Base-by-base conservation (phyloP, 2,888 invertebrate genomes). In the Ametastegia equiseti region DNA sequence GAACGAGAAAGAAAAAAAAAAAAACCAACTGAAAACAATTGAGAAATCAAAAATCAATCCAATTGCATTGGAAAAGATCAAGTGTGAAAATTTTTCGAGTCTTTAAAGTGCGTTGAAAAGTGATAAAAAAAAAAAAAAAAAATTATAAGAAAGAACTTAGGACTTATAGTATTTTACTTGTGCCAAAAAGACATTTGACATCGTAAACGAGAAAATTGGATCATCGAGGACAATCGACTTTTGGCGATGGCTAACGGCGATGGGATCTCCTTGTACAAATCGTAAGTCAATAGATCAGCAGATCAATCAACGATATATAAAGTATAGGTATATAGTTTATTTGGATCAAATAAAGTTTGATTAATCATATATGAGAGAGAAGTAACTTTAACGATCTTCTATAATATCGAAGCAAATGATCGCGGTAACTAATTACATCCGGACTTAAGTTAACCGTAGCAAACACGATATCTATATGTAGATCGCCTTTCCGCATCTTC, bases 361-460 rank as follows among this genome's bases (percentile, higher is more conserved):
- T 60, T 30, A 30, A 60, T 60, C 27, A 60, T 60, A 23, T 9
- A 3, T 9, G 42, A 5, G 60, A 15, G 60, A 5, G 11, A 30
- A 11, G 30, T 60, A 15, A 30, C 30, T 60, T 60, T 15, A 13
- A 30, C 30, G 15, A 23, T 23, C 30, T 60, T 39, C 36, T 36
- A 15, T 65, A 65, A n/a, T 67, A 39, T 36, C 65, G 36, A 9
- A n/a, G 11, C 39, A 23, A 71, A 47, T 27, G 60, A 60, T 15
- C n/a, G n/a, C n/a, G 60, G 27, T 7, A 67, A 67, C 65, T 39
- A 67, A 67, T 67, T 67, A 39, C 65, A 39, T 67, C 39, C 65
- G 65, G n/a, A 19, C 23, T 19, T 54, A 23, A 9, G 7, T 54
- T 15, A 42, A 36, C 57, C 13, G 6, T 9, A 15, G n/a, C n/a